Evolutionary conservation across 1,140 invertebrate genomes (phyloP).

Genomic region (Pogonomyrmex barbatus): DNA sequence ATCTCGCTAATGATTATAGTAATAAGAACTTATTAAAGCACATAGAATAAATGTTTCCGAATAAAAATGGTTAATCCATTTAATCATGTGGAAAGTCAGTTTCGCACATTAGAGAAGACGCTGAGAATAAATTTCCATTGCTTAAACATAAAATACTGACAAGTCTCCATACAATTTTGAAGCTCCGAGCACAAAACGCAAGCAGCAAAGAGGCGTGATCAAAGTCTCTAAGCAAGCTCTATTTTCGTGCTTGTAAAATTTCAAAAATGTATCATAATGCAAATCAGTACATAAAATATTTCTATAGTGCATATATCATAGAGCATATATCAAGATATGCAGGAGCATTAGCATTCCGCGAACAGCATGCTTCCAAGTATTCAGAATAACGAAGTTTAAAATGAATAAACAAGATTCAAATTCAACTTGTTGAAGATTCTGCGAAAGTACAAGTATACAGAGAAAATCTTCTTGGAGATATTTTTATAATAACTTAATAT

Average conservation of each 20-base stretch:
- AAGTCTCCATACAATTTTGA: slow-evolving; percentile 19
- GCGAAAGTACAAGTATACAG: neutral
- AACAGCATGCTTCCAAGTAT: slow-evolving; percentile 22
- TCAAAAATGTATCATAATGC: slow-evolving; percentile 25
- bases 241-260: slow-evolving; percentile 9
- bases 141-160: neutral
- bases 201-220: slow-evolving; percentile 82
- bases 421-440: neutral
- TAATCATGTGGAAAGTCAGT: neutral
- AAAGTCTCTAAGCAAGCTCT: slow-evolving; percentile 78
- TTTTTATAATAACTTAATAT: slow-evolving; percentile 44
- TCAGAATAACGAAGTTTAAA: neutral
- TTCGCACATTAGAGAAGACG: slow-evolving; percentile 1
- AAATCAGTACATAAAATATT: slow-evolving; percentile 26
- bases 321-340: slow-evolving; percentile 15
- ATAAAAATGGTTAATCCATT: slow-evolving; percentile 12
- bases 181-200: slow-evolving; percentile 49
- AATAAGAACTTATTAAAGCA: neutral
- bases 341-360: neutral
- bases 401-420: slow-evolving; percentile 25
- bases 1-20: neutral
- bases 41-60: neutral
- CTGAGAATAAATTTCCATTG: neutral
- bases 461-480: slow-evolving; percentile 21
- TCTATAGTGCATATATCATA: neutral